Evolutionary conservation across 1,140 invertebrate species (phyloP), one percentile per base, ranked within the genome.

Genomic region (Paraescarpia echinospica): DNA sequence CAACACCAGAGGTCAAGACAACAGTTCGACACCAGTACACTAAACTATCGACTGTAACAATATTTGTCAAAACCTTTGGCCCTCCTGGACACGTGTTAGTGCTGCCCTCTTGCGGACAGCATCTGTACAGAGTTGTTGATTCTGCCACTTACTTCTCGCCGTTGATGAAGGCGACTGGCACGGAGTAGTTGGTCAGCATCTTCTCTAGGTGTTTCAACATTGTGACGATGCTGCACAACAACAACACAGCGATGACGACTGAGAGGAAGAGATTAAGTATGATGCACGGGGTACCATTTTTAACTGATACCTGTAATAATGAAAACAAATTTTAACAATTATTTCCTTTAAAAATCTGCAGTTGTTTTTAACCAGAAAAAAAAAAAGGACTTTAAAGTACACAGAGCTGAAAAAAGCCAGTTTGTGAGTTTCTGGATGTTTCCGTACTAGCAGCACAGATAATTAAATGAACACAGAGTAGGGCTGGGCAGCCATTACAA

Each of bases 101-200:
- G 59, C 59, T 77, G 59, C 59, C 59, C 1, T 77, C 59, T 77
- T 27, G 59, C 0, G 59, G 22, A 12, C 2, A 77, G 59, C 4
- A 12, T 77, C 0, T 77, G 59, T 77, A 4, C 59, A 22, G 27
- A 27, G 59, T 77, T 27, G 5, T 35, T 91, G 33, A 91, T 35
- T 91, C 31, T 48, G 9, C 90, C 35, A 93, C 90, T 94, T 94
- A 96, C 96, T 94, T 95, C 92, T 96, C 95, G 93, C 96, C 96
- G 94, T 96, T 94, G 34, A 96, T 94, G 93, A 96, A 96, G 89
- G 95, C 96, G n/a, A 96, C 93, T 91, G 96, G 96, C 27, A 96
- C 94, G 34, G 94, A 92, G 94, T 94, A 96, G 88, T 94, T 94
- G 4, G 94, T 94, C 90, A 95, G 92, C 93, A 96, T 93, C 91